Percentiles rank a stretch among this genome's conserved stretches.
Evolutionary conservation across 1,140 invertebrate genomes (phyloP).

Genomic region (Lethrus apterus): DNA sequence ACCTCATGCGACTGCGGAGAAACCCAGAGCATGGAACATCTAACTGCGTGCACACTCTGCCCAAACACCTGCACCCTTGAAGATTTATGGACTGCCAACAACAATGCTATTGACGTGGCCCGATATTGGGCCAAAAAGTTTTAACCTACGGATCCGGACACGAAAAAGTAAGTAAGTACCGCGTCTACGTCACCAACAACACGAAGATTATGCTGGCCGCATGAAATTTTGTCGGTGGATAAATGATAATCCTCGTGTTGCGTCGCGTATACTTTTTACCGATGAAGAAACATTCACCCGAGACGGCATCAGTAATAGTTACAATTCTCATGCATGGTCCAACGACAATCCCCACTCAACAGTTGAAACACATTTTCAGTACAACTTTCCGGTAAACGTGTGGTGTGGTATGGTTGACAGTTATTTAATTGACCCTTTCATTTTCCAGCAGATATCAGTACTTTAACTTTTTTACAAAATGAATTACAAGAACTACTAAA

Average conservation of each 20-base stretch:
- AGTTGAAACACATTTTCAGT: no score
- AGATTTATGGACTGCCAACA: no score
- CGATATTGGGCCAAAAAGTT: no score
- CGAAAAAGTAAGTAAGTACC: no score
- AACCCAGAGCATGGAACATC: no score
- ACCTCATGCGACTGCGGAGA: no score
- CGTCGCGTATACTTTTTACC: not conserved
- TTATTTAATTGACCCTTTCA: conserved; percentile 1
- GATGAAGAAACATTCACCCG: not conserved
- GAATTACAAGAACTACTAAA: not conserved
- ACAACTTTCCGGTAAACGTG: not conserved
- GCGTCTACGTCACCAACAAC: no score
- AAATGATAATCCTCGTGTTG: not conserved
- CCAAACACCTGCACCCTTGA: no score
- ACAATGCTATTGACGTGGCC: no score
- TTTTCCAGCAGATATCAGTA: not conserved
- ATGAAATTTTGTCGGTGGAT: not conserved
- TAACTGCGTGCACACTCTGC: no score
- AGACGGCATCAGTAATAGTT: not conserved
- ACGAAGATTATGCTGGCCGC: not conserved
- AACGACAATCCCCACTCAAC: no score
- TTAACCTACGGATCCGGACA: no score
- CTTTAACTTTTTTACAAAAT: not conserved
- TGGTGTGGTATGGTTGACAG: not conserved
- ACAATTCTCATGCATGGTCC: not conserved